phyloP scores from a whole-genome alignment of 2,888 invertebrate species.

The Tinea trinotella region DNA sequence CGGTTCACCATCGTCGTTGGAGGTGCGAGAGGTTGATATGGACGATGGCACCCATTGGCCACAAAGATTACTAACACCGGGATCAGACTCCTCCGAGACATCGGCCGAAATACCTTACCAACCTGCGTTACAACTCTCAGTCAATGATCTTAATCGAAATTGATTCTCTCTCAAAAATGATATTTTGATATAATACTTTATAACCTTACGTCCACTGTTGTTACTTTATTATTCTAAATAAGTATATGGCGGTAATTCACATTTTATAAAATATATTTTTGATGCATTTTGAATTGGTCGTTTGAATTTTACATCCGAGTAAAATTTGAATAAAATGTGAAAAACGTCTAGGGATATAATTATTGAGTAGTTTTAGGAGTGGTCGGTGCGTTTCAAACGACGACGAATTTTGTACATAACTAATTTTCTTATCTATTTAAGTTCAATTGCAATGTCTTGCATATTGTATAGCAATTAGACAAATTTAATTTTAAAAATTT shows the following conservation, averaged over 20 bases:
- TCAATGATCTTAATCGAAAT: conserved; percentile 42
- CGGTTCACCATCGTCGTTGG: conserved; percentile 40
- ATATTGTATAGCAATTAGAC: neutral
- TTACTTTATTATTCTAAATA: neutral
- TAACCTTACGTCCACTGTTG: neutral
- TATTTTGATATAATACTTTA: neutral
- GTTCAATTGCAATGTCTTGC: neutral
- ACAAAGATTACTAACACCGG: conserved; percentile 47
- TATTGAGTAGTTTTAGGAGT: neutral
- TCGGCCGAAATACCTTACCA: conserved; percentile 58
- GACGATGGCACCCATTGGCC: conserved; percentile 37
- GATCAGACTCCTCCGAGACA: conserved; percentile 50
- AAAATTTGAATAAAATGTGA: neutral
- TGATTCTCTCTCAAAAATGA: conserved; percentile 20
- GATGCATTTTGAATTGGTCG: neutral
- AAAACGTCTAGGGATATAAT: neutral
- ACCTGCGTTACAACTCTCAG: conserved; percentile 50
- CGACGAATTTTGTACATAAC: neutral
- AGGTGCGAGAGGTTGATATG: conserved; percentile 42
- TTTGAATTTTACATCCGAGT: neutral
- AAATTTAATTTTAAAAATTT: neutral
- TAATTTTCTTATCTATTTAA: no score
- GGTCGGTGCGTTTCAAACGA: neutral
- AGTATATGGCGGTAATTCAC: neutral
- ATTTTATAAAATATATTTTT: neutral